Evolutionary conservation across 2,888 invertebrate genomes (phyloP), one percentile per base, ranked within the genome.

Genomic region (Pollenia angustigena): DNA sequence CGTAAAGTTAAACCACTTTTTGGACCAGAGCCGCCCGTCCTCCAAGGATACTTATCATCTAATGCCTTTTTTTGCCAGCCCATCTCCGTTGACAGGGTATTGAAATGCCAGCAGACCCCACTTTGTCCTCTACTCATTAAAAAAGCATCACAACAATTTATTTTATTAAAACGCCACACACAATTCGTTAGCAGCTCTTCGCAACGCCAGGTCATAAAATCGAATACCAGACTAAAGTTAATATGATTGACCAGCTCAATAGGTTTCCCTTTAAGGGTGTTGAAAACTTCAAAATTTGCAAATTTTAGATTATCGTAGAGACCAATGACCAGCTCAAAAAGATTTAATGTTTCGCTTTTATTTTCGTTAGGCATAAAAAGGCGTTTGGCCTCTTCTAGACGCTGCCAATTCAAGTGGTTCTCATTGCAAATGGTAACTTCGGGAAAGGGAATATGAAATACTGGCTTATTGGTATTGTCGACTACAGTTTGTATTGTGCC

Each of bases 21-120:
- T 0, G 92, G 90, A 0, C 92, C 92, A 0, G 90, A 90, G 1
- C 89, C 89, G 0, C 91, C 91, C 0, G 90, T 90, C 11, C 90
- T 90, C 90, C 90, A 92, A 0, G 92, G 92, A 90, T 91, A 92
- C 71, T 89, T 75, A 0, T 89, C 87, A 88, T 91, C 91, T 3
- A 83, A 14, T 2, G 88, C 81, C 50, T 90, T 87, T 89, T 88
- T 90, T 7, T 88, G 88, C 18, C 87, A 88, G 2, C 90, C 91
- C 11, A 90, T 90, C 0, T 85, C 89, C 2, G 91, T 91, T 56
- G 93, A 91, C 12, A 92, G 90, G 0, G 94, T 92, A 90, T 94
- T 94, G 88, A 94, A 94, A 0, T 94, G 90, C 91, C 93, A 94
- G 83, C 94, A 94, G 11, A 93, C 89, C 0, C 94, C 94, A 81